These are phyloP conservation scores for Oreotrochilus melanogaster DNA, from an alignment of 2,113 vertebrate genomes.

Conservation along the genomic window DNA sequence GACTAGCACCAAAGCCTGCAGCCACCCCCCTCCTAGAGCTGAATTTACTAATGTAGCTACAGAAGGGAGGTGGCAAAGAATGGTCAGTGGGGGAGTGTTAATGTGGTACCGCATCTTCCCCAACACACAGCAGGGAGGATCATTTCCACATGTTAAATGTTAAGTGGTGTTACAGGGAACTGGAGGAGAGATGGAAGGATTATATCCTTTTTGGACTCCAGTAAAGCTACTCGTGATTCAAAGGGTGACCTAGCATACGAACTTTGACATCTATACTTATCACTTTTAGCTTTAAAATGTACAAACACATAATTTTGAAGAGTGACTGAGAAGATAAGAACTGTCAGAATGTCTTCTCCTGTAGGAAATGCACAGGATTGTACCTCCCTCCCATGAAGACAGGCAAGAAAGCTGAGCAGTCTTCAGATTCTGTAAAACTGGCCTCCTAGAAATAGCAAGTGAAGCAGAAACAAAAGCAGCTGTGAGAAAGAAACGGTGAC, in stretches of 20 bases:
- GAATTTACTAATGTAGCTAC: not conserved
- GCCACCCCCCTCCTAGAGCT: not conserved
- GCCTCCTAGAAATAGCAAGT: not conserved
- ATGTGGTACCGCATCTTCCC: not conserved
- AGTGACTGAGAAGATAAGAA: not conserved
- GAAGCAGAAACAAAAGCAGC: constrained; percentile 14
- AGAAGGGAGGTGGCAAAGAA: not conserved
- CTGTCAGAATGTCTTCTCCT: not conserved
- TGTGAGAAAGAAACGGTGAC: not conserved
- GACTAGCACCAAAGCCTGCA: not conserved
- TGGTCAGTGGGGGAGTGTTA: not conserved
- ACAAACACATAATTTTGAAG: not conserved
- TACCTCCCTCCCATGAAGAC: not conserved
- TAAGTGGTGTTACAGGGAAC: not conserved
- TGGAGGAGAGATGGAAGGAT: not conserved
- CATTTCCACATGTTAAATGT: not conserved
- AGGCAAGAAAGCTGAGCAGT: not conserved
- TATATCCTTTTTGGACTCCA: not conserved
- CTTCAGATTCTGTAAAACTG: not conserved
- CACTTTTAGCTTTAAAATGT: not conserved
- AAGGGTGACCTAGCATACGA: not conserved
- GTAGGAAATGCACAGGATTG: not conserved
- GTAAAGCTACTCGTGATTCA: not conserved
- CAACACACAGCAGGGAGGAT: not conserved
- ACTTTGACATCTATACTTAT: not conserved